Percentiles rank a stretch among this genome's conserved stretches.
Conservation (phyloP, 2,113 vertebrate genomes). For the Misgurnus anguillicaudatus region DNA sequence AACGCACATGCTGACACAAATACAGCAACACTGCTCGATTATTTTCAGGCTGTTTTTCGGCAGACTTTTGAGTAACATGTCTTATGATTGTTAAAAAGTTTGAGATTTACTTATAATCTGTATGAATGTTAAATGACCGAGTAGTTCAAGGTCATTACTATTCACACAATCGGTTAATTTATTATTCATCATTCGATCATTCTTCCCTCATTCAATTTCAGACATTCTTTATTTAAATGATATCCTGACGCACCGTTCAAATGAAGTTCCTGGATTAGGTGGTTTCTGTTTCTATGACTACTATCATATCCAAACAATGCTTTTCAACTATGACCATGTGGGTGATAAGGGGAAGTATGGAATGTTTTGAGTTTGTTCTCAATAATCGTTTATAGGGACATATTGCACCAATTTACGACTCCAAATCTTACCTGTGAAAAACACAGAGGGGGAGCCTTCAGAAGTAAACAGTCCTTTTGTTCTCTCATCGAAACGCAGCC, state of each 20-base stretch:
- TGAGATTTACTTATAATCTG: too few relatives aligned
- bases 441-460: conserved; percentile 71
- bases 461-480: conserved; percentile 84
- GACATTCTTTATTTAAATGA: not conserved
- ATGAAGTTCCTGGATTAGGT: conserved; percentile 24
- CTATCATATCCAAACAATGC: conserved; percentile 20
- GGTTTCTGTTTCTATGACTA: conserved; percentile 40
- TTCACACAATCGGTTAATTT: too few relatives aligned
- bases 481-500: conserved; percentile 91
- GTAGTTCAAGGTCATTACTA: too few relatives aligned
- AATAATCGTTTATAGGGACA: not conserved
- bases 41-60: too few relatives aligned
- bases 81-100: too few relatives aligned
- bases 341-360: not conserved
- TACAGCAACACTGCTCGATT: too few relatives aligned
- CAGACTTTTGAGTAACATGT: too few relatives aligned
- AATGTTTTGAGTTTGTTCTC: not conserved
- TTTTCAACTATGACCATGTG: not conserved
- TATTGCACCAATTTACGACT: not conserved
- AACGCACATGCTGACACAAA: conserved; percentile 38
- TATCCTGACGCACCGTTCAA: not conserved
- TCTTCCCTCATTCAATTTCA: not conserved
- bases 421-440: conserved; percentile 85
- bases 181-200: not conserved
- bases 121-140: too few relatives aligned